These are phyloP conservation scores for Alosa sapidissima DNA, from an alignment of 2,797 vertebrate species.

Conservation along the genomic window DNA sequence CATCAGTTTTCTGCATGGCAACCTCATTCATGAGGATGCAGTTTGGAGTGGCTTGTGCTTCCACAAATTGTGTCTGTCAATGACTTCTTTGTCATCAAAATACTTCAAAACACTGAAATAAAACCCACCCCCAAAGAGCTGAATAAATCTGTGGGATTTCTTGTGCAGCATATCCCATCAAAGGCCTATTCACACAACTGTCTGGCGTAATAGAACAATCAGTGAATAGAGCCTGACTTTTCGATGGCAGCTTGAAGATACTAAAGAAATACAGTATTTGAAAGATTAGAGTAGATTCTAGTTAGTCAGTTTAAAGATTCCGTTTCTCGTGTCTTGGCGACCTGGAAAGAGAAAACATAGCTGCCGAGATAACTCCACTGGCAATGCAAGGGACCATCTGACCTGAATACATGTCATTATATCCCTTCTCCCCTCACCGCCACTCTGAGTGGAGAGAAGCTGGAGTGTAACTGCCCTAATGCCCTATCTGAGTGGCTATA, in stretches of 20 bases:
- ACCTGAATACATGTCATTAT: slow-evolving; percentile 75
- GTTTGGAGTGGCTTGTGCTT: not conserved
- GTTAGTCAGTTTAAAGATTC: slow-evolving; percentile 18
- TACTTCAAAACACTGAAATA: not conserved
- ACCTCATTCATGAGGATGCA: not conserved
- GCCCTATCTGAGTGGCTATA: not conserved
- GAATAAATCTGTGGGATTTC: not conserved
- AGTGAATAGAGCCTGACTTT: not conserved
- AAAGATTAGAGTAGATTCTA: not conserved
- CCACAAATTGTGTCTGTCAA: not conserved
- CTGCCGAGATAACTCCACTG: slow-evolving; percentile 52
- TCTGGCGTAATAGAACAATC: not conserved
- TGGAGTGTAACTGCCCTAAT: not conserved
- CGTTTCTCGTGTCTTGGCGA: slow-evolving; percentile 32
- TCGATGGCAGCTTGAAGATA: not conserved
- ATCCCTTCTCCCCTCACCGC: slow-evolving; percentile 47
- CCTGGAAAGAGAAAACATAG: slow-evolving; percentile 44
- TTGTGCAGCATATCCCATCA: not conserved
- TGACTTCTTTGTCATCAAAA: not conserved
- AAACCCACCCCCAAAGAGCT: not conserved
- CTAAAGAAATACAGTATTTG: not conserved
- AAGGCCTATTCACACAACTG: not conserved
- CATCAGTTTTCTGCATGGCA: not conserved
- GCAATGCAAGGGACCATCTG: slow-evolving; percentile 60
- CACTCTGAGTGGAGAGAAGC: slow-evolving; percentile 48